These are phyloP conservation scores for Sciurus vulgaris DNA, from an alignment of 2,797 vertebrate species.

Conservation along the genomic window DNA sequence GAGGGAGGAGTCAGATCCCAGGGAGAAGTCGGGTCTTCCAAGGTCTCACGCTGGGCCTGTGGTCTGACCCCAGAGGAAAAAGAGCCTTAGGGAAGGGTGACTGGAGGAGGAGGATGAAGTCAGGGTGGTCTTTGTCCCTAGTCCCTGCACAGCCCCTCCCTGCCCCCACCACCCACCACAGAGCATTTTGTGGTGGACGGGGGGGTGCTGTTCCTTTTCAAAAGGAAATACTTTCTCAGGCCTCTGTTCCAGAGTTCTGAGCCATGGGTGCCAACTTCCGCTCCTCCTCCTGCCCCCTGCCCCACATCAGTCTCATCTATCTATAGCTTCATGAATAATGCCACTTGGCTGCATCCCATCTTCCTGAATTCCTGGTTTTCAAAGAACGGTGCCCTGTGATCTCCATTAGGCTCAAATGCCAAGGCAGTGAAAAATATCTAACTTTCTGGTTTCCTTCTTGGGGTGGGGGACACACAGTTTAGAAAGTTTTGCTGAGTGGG, in stretches of 20 bases:
- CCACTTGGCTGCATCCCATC: not conserved
- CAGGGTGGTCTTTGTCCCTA: not conserved
- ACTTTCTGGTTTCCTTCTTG: not conserved
- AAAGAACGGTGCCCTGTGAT: not conserved
- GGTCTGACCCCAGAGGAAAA: not conserved
- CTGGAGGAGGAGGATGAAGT: not conserved
- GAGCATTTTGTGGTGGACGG: not conserved
- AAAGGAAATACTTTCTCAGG: not conserved
- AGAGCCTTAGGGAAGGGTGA: not conserved
- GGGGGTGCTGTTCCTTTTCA: not conserved
- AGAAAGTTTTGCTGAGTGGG: not conserved
- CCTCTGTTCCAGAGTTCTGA: not conserved
- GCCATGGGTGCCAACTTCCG: not conserved
- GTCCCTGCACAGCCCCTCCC: too few relatives aligned
- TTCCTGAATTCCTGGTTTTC: slow-evolving; percentile 58
- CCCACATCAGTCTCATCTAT: not conserved
- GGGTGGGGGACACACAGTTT: not conserved
- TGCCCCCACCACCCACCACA: not conserved
- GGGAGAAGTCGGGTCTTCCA: too few relatives aligned
- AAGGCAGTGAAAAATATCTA: not conserved
- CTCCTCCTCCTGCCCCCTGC: not conserved
- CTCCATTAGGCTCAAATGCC: not conserved
- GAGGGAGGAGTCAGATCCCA: too few relatives aligned
- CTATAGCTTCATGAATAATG: not conserved
- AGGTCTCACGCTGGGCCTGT: not conserved